Base-by-base conservation (phyloP, 1,140 invertebrate species). In the Drosophila kepulauana region DNA sequence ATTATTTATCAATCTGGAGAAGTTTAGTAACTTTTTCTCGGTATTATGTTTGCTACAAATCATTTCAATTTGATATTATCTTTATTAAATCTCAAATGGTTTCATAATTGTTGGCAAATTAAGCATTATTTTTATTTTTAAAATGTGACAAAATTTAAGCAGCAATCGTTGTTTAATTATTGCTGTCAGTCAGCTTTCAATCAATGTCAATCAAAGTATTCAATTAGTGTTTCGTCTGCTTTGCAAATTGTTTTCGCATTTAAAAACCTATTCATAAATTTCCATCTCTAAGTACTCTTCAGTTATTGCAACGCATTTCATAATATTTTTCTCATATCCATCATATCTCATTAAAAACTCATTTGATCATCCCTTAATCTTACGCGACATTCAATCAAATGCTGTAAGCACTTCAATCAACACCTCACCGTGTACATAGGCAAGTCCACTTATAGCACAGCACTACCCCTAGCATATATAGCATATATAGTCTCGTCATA, bases 401-500 rank as follows among this genome's bases (percentile, higher is more conserved):
- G 6, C 7, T 51, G 48, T 11, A 45, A 56, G 51, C 30, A 58
- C 64, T 67, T 67, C 54, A 69, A 62, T 62, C 57, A 52, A 41
- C 30, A 30, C 45, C 5, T 46, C 13, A 58, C 38, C 28, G 41
- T 25, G 54, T 43, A 43, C 15, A 35, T 35, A 15, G 1, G 15
- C 54, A 41, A n/a, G 20, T 54, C 7, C 54, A 8, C 13, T 30
- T 33, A 52, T 13, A 13, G 48, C 71, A 67, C 57, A 13, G 48
- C 71, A 67, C 65, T 30, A 69, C 54, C 70, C 70, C 51, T 16
- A 56, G 35, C 48, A 66, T 52, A 48, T 48, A 16, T 48, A 1
- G 16, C 20, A 7, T 25, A 48, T 20, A 20, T 20, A 8, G 11
- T 16, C 3, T 35, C 59, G 81, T 78, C 78, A 88, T 88, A 88